Conservation (phyloP, 2,888 invertebrate genomes). For the Meteorus cinctellus region DNA sequence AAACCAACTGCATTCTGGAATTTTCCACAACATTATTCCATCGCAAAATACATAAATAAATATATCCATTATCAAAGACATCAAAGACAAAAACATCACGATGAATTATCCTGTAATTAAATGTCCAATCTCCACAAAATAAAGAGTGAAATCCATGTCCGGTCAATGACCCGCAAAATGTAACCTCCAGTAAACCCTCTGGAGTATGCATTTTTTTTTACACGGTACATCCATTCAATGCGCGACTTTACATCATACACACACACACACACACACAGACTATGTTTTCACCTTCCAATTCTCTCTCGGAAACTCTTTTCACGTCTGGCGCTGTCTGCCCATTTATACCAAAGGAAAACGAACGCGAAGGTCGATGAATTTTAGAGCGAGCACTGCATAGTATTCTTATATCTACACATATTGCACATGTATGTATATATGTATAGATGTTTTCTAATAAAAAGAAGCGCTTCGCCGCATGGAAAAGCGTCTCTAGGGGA, state of each 20-base stretch:
- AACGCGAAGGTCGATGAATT: slow-evolving; percentile 48
- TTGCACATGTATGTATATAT: neutral
- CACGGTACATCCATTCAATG: slow-evolving; percentile 7
- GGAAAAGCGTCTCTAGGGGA: slow-evolving; percentile 11
- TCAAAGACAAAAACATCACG: no score
- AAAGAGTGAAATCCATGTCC: neutral
- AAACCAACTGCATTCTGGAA: neutral
- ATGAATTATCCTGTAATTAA: neutral
- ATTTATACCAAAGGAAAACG: slow-evolving; percentile 25
- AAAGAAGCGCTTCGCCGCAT: slow-evolving; percentile 16
- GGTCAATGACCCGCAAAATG: slow-evolving; percentile 28
- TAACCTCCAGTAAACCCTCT: neutral
- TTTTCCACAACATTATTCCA: neutral
- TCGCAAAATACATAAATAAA: no score
- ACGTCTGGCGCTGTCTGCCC: slow-evolving; percentile 14
- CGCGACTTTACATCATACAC: neutral
- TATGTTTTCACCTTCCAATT: slow-evolving; percentile 9
- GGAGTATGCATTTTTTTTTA: slow-evolving; percentile 17
- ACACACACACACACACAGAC: neutral
- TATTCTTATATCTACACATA: neutral
- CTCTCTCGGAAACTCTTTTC: slow-evolving; percentile 29
- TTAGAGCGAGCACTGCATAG: slow-evolving; percentile 30
- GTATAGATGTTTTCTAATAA: neutral
- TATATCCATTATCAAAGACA: no score
- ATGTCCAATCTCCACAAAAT: neutral